Evolutionary conservation across 1,140 invertebrate species (phyloP).

Genomic region (Atta texana): DNA sequence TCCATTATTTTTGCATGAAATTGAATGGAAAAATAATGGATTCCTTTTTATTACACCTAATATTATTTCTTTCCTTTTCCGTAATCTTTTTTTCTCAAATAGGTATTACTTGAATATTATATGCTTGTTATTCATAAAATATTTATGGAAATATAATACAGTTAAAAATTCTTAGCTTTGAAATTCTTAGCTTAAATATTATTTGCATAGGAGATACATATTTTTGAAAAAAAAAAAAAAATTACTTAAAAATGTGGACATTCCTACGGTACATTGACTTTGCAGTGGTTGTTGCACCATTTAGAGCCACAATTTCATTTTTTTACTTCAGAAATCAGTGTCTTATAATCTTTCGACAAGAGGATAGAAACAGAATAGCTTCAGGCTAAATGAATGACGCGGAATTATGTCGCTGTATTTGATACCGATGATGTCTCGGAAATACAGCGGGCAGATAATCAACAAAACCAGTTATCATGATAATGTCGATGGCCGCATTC

Average conservation of each 20-base stretch:
- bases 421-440: conserved; percentile 21
- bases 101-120: not conserved
- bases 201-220: not conserved
- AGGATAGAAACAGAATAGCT: not conserved
- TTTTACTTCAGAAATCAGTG: not conserved
- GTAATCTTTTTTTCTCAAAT: not conserved
- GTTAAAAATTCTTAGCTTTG: not conserved
- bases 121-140: no score
- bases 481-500: conserved; percentile 22
- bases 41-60: no score
- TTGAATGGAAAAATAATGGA: no score
- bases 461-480: conserved; percentile 22
- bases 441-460: conserved; percentile 36
- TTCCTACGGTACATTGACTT: not conserved
- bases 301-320: not conserved
- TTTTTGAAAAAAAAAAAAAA: not conserved
- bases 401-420: conserved; percentile 11
- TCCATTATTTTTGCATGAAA: no score
- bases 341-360: not conserved
- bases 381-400: not conserved
- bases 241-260: not conserved
- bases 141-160: not conserved
- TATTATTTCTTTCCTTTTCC: not conserved
- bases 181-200: no score
- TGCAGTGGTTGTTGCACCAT: not conserved